phyloP scores from a whole-genome alignment of 2,113 vertebrate species.

The Ammodytes marinus region DNA sequence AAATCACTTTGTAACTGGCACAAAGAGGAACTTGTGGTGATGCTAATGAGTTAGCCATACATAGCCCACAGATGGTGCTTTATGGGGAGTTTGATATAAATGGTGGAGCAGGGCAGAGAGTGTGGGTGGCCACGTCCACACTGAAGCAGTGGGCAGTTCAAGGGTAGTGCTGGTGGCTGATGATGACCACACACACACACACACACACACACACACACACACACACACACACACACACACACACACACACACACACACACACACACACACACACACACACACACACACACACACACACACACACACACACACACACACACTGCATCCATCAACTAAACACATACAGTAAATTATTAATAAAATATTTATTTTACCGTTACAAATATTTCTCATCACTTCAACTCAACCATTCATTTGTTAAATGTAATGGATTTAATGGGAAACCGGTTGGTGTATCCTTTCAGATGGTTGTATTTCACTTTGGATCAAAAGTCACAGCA shows the following conservation, averaged over 20 bases:
- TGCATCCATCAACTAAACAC: too few species aligned
- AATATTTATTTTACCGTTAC: too few species aligned
- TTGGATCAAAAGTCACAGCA: constrained; percentile 18
- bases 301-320: too few species aligned
- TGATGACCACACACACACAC: constrained; percentile 37
- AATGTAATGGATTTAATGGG: neutral
- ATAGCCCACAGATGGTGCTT: constrained; percentile 51
- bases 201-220: constrained; percentile 28
- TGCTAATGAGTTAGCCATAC: constrained; percentile 51
- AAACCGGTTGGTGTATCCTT: neutral
- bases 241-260: constrained; percentile 7
- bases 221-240: constrained; percentile 27
- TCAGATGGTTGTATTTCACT: neutral
- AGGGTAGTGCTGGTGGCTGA: constrained; percentile 30
- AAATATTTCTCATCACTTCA: neutral
- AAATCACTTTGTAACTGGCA: constrained; percentile 40
- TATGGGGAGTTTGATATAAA: constrained; percentile 54
- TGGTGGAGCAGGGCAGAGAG: constrained; percentile 31
- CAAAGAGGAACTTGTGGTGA: constrained; percentile 47
- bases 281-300: neutral
- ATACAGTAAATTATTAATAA: too few species aligned
- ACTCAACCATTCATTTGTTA: neutral
- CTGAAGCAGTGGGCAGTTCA: constrained; percentile 51
- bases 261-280: constrained; percentile 22
- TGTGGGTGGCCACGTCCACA: constrained; percentile 58